Evolutionary conservation across 2,113 vertebrate genomes (phyloP), one percentile per base, ranked within the genome.

Genomic region (Harpagus bidentatus): DNA sequence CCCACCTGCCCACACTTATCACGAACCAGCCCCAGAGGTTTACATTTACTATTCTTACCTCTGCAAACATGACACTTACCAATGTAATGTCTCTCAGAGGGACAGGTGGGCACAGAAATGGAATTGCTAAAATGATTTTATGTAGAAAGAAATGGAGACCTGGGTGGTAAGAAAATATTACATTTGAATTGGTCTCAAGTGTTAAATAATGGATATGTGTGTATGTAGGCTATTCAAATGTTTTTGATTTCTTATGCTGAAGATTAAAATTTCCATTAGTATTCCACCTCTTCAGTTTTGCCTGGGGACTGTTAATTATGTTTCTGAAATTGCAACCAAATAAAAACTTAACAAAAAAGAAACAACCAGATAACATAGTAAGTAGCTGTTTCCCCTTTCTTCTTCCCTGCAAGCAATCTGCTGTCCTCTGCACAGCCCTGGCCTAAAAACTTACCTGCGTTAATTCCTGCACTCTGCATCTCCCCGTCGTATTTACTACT

Each of bases 221-320:
- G 45, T 93, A 83, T 42, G 86, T 45, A 88, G 73, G 79, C 47
- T 97, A 94, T 95, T 97, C 93, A 96, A 84, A 97, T 93, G 80
- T 76, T 96, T 97, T 92, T 93, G 77, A 90, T 93, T 95, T 97
- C 91, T 96, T 82, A 89, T 91, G 85, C 81, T 89, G 82, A 66
- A 94, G 94, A 97, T 97, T 96, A 95, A 95, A 95, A 93, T 96
- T 96, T 81, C 88, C 95, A 96, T 97, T 97, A 96, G 86, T 93
- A 97, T 97, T 97, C 95, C 95, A 95, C 93, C 96, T 96, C 96
- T 96, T 96, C 95, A 92, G 66, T 95, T 96, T 96, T 95, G 96
- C 95, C 93, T 91, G 79, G 91, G 95, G 94, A 95, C 87, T 95
- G 71, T 88, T 97, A 97, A 97, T 97, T 97, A 93, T 95, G 87